Conservation (phyloP, 2,113 vertebrate genomes). For the Aegithalos caudatus region DNA sequence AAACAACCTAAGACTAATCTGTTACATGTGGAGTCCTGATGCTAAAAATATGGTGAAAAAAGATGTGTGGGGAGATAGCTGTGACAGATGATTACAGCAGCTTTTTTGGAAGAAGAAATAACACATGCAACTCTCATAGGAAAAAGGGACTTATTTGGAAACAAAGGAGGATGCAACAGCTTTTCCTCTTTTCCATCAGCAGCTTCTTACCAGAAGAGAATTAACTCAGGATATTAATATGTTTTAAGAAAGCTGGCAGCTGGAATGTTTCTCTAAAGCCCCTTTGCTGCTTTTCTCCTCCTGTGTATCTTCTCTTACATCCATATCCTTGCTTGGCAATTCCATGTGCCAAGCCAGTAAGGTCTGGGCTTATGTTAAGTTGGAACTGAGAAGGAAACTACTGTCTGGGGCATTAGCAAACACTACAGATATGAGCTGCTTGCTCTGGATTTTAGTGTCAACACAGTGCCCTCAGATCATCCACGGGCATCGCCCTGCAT, state of each 20-base stretch:
- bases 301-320: neutral
- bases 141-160: neutral
- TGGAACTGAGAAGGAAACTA: neutral
- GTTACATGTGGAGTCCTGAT: neutral
- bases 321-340: neutral
- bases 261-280: neutral
- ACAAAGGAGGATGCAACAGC: neutral
- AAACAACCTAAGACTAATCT: neutral
- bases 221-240: neutral
- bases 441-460: neutral
- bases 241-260: neutral
- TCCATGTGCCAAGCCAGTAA: neutral
- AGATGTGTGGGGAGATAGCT: neutral
- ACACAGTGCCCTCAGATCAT: neutral
- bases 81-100: neutral
- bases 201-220: neutral
- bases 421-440: neutral
- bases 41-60: neutral
- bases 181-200: neutral
- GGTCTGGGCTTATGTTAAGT: neutral
- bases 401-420: neutral
- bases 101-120: slow-evolving; percentile 4
- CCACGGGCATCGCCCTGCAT: neutral
- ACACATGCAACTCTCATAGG: neutral
- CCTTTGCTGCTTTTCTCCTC: neutral